Base-by-base conservation (phyloP, 1,140 invertebrate genomes). In the Spodoptera litura region DNA sequence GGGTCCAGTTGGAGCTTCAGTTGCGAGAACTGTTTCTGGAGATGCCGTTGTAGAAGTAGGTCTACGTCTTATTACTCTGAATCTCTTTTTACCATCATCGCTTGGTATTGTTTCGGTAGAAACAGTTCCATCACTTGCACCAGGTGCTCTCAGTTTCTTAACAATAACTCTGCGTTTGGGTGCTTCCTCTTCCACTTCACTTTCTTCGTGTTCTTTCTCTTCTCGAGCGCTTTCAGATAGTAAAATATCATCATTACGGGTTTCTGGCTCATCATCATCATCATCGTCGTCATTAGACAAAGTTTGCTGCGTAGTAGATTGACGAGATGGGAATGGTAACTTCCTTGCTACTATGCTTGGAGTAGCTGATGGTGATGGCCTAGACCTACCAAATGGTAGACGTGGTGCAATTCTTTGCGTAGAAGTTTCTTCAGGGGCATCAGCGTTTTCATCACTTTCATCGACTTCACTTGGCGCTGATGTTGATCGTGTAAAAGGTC, bases 171-270 rank as follows among this genome's bases (percentile, higher is more conserved):
- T 78, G 61, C 84, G 84, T 68, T 89, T 89, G 62, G 88, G 88
- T 44, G 80, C 81, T 56, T 84, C 81, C 74, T 87, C 79, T 11
- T 85, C 81, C 31, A 82, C 79, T 55, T 78, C 76, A 61, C 81
- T 83, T 59, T 91, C 88, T 13, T 92, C 87, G 38, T 94, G 91
- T 88, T 95, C 93, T 81, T 95, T 95, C 92, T 96, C 95, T 83
- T 94, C 91, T 81, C 96, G 95, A 64, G 95, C 95, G 81, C 92
- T 95, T 89, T 96, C 95, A 3, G 95, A 96, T 51, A 96, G 82
- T 78, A 94, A 90, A 78, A 96, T 95, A 79, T 95, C 95, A 86
- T 96, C 95, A 44, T 88, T 91, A 88, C 95, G 95, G 73, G 94
- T 94, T 76, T 95, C 93, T 25, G 87, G 59, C 78, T 93, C 91